Evolutionary conservation across 2,797 vertebrate genomes (phyloP).

Genomic region (Chrysocyon brachyurus): DNA sequence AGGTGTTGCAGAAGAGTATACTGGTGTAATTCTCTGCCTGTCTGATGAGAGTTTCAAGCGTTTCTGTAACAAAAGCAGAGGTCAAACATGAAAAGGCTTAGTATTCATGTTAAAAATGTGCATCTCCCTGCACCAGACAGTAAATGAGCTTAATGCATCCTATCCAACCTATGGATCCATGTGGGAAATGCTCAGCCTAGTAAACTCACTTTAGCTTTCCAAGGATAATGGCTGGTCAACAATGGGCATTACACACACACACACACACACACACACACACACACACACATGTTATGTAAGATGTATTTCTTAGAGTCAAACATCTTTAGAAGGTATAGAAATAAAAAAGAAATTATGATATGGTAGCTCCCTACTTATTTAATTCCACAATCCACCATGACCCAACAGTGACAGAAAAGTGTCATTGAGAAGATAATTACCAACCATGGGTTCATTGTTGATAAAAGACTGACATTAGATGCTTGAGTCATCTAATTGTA

Average conservation of each 20-base stretch:
- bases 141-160: neutral
- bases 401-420: neutral
- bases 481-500: neutral
- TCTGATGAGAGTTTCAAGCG: slow-evolving; percentile 91
- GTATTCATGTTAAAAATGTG: slow-evolving; percentile 14
- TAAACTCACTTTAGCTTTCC: neutral
- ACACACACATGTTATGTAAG: neutral
- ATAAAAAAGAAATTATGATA: neutral
- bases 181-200: neutral
- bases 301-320: neutral
- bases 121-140: neutral
- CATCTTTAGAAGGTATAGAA: neutral
- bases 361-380: neutral
- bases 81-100: slow-evolving; percentile 32
- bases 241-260: neutral
- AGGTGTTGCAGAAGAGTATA: slow-evolving; percentile 88
- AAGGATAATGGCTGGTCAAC: neutral
- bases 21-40: slow-evolving; percentile 93
- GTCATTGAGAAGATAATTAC: slow-evolving; percentile 37
- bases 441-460: neutral
- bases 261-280: too few relatives aligned
- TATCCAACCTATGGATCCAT: neutral
- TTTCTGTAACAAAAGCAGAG: slow-evolving; percentile 89
- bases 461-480: slow-evolving; percentile 44
- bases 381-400: neutral